Conservation (phyloP, 2,888 invertebrate genomes). For the Pandemis heparana region DNA sequence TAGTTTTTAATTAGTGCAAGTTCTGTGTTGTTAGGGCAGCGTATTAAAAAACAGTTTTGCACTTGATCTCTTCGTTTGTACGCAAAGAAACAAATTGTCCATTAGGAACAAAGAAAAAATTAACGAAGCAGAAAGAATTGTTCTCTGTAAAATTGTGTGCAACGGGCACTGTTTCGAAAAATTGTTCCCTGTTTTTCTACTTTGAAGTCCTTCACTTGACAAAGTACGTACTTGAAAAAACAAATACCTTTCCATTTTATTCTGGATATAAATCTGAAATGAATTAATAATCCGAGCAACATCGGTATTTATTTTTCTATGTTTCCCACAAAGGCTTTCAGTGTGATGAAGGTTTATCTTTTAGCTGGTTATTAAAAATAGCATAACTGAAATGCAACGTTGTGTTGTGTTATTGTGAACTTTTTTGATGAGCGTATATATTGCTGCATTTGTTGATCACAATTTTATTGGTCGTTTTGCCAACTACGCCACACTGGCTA, state of each 20-base stretch:
- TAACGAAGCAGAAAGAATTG: slow-evolving; percentile 18
- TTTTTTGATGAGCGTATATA: too few species aligned
- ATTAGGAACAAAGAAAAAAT: slow-evolving; percentile 17
- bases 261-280: background rate
- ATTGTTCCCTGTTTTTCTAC: slow-evolving; percentile 5
- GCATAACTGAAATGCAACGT: too few species aligned
- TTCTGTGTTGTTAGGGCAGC: background rate
- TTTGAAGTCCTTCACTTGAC: slow-evolving; percentile 11
- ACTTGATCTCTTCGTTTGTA: background rate
- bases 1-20: background rate
- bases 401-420: too few species aligned
- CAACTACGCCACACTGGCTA: too few species aligned
- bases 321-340: background rate
- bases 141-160: slow-evolving; percentile 12
- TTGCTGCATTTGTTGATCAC: too few species aligned
- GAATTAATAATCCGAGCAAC: background rate
- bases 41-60: background rate
- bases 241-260: background rate
- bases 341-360: background rate
- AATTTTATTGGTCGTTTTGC: too few species aligned
- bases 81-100: slow-evolving; percentile 5
- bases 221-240: background rate
- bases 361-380: background rate
- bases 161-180: slow-evolving; percentile 15
- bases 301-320: background rate